A percentile compares a stretch with the other conserved stretches of the same genome.
These are phyloP conservation scores for Lophotriccus pileatus DNA, from an alignment of 2,797 vertebrate genomes.

Conservation along the genomic window DNA sequence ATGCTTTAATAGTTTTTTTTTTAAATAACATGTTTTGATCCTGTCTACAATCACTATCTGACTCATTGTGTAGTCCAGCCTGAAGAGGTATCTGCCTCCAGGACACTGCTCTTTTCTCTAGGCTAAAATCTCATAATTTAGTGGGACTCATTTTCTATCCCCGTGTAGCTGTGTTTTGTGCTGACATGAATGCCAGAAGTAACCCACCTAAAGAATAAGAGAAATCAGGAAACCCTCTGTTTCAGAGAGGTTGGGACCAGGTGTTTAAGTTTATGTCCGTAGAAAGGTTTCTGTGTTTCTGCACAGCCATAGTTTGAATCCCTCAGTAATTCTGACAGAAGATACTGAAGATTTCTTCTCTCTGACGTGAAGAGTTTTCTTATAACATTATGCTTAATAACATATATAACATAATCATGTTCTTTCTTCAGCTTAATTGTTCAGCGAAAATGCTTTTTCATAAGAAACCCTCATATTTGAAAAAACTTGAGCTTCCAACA, in stretches of 20 bases:
- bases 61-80: neutral
- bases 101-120: neutral
- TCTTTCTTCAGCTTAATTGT: neutral
- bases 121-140: neutral
- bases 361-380: neutral
- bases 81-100: neutral
- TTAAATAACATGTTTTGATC: neutral
- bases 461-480: neutral
- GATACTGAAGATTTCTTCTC: neutral
- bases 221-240: neutral
- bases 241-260: neutral
- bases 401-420: neutral
- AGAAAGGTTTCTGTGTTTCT: neutral
- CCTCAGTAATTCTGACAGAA: neutral
- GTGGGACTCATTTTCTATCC: neutral
- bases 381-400: neutral
- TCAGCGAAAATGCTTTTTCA: neutral
- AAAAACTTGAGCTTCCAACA: neutral
- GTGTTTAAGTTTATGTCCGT: fast-evolving
- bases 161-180: neutral
- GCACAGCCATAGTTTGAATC: neutral
- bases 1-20: neutral
- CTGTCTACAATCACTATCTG: neutral
- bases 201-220: neutral
- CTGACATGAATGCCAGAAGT: neutral